Evolutionary conservation across 1,140 invertebrate species (phyloP), one percentile per base, ranked within the genome.

Genomic region (Phthorimaea operculella): DNA sequence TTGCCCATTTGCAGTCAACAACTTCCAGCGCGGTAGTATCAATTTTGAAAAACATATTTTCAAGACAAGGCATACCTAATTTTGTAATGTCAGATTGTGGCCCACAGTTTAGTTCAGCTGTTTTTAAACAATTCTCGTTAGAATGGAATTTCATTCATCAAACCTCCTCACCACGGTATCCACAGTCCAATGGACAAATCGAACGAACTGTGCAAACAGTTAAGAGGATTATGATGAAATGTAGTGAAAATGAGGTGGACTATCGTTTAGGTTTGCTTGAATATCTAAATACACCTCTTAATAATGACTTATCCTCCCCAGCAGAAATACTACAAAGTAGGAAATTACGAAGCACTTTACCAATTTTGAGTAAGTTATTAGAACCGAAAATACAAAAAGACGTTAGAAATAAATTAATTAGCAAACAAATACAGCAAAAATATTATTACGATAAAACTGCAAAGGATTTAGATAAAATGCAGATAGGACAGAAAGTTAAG

Each of bases 131-230:
- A n/a, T n/a, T n/a, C n/a, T n/a, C n/a, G n/a, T n/a, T n/a, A n/a
- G n/a, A n/a, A n/a, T n/a, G n/a, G n/a, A n/a, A n/a, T n/a, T n/a
- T n/a, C n/a, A n/a, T n/a, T n/a, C n/a, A n/a, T n/a, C n/a, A n/a
- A n/a, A n/a, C n/a, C n/a, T n/a, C n/a, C n/a, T n/a, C n/a, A n/a
- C n/a, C n/a, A n/a, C n/a, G n/a, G n/a, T 76, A 84, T 64, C 61
- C 75, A 10, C 76, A 78, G 57, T 72, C 72, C 10, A 86, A 87
- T 63, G 84, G 85, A 0, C 66, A 79, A 49, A 70, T 69, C n/a
- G 82, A 87, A 62, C 48, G 64, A 42, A 17, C 67, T 9, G 57
- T 70, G 12, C 59, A 64, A 53, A 68, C 63, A 4, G 55, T 68
- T 17, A 72, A 78, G 65, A 70, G 15, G 33, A 52, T 66, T 36